Evolutionary conservation across 2,888 invertebrate species (phyloP).

Genomic region (Notocelia uddmanniana): DNA sequence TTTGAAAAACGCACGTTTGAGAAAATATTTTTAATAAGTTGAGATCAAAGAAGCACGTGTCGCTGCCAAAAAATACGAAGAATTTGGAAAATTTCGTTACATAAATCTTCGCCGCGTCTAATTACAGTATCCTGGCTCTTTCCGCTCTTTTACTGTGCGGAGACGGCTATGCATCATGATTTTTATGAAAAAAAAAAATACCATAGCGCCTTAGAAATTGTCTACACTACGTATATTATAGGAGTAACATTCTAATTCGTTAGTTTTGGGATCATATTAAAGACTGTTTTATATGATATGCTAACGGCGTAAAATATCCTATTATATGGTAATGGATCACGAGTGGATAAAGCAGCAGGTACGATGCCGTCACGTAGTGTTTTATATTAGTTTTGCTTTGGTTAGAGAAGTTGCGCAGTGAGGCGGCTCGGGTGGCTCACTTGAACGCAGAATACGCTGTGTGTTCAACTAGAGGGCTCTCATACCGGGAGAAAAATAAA

Average conservation of each 20-base stretch:
- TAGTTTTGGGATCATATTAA: conserved; percentile 48
- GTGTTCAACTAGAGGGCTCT: conserved; percentile 75
- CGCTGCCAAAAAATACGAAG: conserved; percentile 75
- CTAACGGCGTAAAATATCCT: neutral
- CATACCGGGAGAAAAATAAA: conserved; percentile 75
- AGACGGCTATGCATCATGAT: conserved; percentile 79
- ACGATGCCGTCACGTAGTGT: conserved; percentile 63
- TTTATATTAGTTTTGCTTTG: conserved; percentile 74
- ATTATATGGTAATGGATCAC: conserved; percentile 52
- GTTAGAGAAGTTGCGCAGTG: conserved; percentile 63
- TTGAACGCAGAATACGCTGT: conserved; percentile 67
- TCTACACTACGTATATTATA: conserved; percentile 62
- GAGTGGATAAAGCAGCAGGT: conserved; percentile 63
- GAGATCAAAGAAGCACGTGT: conserved; percentile 65
- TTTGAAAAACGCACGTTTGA: conserved; percentile 37
- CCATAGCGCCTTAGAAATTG: conserved; percentile 59
- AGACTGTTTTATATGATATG: neutral
- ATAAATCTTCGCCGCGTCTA: conserved; percentile 82
- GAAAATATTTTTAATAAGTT: conserved; percentile 53
- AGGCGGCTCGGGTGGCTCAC: conserved; percentile 71
- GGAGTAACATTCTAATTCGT: conserved; percentile 53
- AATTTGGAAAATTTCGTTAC: conserved; percentile 76
- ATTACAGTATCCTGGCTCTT: conserved; percentile 77
- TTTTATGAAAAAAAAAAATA: conserved; percentile 75
- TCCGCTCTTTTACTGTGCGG: conserved; percentile 71